Evolutionary conservation across 2,888 invertebrate genomes (phyloP).

Genomic region (Chorisops tibialis): DNA sequence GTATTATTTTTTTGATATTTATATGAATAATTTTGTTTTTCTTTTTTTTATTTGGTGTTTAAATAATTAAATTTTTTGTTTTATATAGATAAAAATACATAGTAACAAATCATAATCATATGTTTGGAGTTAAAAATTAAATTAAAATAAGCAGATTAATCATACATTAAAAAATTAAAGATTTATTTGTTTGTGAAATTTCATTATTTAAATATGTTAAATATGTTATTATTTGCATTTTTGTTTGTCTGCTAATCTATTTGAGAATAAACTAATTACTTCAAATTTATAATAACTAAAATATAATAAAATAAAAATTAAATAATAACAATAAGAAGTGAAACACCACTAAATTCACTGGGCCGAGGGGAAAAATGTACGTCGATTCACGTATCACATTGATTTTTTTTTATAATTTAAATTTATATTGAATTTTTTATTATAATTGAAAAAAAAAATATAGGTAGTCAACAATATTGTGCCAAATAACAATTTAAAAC

Average conservation of each 20-base stretch:
- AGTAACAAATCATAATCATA: not conserved
- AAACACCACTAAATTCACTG: no score
- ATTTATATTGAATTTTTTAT: no score
- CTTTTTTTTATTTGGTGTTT: not conserved
- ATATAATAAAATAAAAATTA: no score
- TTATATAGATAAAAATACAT: not conserved
- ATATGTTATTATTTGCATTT: not conserved
- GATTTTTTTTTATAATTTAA: no score
- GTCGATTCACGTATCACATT: no score
- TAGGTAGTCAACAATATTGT: no score
- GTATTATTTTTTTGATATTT: not conserved
- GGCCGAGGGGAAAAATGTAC: no score
- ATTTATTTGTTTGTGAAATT: not conserved
- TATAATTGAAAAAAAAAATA: slow-evolving; percentile 9
- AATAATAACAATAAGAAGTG: no score
- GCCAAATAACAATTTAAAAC: no score
- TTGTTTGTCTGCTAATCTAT: not conserved
- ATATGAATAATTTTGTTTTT: not conserved
- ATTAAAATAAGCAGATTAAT: not conserved
- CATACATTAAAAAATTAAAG: not conserved
- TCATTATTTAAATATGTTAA: not conserved
- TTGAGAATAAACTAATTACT: no score
- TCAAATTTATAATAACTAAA: no score
- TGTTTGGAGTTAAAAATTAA: not conserved
- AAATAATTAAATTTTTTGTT: not conserved